Percentiles rank a stretch among this genome's conserved stretches.
Evolutionary conservation across 2,888 invertebrate genomes (phyloP).

Genomic region (Campoplex capitator): DNA sequence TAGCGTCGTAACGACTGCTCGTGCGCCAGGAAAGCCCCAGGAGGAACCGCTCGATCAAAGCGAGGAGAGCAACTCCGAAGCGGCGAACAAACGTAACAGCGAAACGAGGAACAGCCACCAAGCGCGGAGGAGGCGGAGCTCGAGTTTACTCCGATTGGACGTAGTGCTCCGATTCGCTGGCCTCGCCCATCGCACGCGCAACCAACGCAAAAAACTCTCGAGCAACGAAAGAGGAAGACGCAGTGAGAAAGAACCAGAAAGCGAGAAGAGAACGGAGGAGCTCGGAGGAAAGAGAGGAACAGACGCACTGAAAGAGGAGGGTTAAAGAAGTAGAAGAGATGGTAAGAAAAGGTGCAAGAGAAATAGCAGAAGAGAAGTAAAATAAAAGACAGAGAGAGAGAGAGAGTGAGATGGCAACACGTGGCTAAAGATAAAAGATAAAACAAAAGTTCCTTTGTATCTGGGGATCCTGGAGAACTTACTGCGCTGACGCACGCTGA

Average conservation of each 20-base stretch:
- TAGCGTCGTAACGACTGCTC: conserved; percentile 62
- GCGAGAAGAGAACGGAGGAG: conserved; percentile 1
- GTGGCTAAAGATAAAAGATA: conserved; percentile 68
- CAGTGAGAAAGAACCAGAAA: not conserved
- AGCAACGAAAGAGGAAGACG: conserved; percentile 35
- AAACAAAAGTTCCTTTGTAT: conserved; percentile 55
- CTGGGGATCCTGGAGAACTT: conserved; percentile 24
- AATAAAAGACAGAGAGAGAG: conserved; percentile 12
- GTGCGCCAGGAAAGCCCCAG: conserved; percentile 58
- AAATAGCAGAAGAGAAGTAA: conserved; percentile 30
- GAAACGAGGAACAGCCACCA: conserved; percentile 37
- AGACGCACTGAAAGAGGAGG: conserved; percentile 22
- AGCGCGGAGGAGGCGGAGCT: conserved; percentile 75
- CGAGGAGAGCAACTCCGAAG: conserved; percentile 39
- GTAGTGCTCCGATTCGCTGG: conserved; percentile 73
- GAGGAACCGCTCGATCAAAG: conserved; percentile 52
- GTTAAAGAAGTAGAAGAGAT: conserved; percentile 41
- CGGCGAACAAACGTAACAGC: conserved; percentile 39
- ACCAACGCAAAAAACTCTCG: conserved; percentile 62
- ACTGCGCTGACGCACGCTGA: conserved; percentile 44
- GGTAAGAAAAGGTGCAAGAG: conserved; percentile 38
- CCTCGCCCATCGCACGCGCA: conserved; percentile 81
- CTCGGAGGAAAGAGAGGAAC: conserved; percentile 31
- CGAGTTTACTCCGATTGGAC: conserved; percentile 76
- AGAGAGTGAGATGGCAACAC: conserved; percentile 66